phyloP scores from a whole-genome alignment of 2,888 invertebrate species.

The Apodemia duryi region DNA sequence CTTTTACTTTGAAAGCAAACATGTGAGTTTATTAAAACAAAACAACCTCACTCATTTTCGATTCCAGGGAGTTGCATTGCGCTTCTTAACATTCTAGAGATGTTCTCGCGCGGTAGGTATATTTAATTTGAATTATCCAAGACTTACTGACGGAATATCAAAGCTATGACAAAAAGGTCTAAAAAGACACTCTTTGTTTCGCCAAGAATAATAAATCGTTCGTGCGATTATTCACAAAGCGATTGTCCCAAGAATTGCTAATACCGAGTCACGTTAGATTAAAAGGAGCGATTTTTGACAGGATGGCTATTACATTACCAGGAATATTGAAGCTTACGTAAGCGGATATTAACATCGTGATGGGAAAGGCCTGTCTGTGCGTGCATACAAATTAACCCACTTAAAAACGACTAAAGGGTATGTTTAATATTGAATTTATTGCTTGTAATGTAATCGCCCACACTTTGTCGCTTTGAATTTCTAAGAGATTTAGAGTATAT shows the following conservation, averaged over 20 bases:
- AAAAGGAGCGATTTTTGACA: conserved; percentile 67
- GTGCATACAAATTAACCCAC: conserved; percentile 62
- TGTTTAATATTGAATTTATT: conserved; percentile 52
- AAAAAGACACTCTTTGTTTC: conserved; percentile 56
- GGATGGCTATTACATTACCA: conserved; percentile 63
- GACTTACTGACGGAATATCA: conserved; percentile 69
- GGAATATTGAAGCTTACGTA: conserved; percentile 61
- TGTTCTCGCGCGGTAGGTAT: conserved; percentile 64
- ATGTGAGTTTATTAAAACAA: conserved; percentile 71
- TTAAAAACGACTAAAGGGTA: conserved; percentile 61
- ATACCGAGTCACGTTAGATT: conserved; percentile 62
- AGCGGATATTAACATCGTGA: conserved; percentile 72
- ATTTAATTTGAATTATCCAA: conserved; percentile 73
- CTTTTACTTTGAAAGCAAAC: conserved; percentile 61
- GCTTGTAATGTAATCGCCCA: conserved; percentile 44
- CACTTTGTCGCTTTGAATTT: conserved; percentile 39
- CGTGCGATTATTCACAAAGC: conserved; percentile 35
- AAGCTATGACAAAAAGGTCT: conserved; percentile 58
- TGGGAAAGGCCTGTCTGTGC: conserved; percentile 56
- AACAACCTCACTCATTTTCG: conserved; percentile 64
- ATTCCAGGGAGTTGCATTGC: conserved; percentile 46
- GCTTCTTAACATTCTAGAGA: conserved; percentile 58
- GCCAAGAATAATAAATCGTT: conserved; percentile 64
- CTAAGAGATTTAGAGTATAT: conserved; percentile 16
- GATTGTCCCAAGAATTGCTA: conserved; percentile 43